Conservation (phyloP, 2,113 vertebrate species). For the Gasterosteus aculeatus region DNA sequence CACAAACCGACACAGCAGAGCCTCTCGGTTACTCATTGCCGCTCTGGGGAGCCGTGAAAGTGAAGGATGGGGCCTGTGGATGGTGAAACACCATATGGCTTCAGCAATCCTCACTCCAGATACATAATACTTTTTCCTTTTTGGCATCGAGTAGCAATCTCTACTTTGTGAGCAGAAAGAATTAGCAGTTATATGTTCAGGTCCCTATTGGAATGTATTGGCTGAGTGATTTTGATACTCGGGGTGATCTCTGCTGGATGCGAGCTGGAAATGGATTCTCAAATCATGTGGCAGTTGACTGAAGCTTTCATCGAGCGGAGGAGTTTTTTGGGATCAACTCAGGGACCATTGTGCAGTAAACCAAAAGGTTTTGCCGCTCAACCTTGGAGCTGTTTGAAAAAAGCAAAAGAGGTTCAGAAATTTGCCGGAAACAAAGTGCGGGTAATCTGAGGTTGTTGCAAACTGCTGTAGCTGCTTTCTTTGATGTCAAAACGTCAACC, state of each 20-base stretch:
- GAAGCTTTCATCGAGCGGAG: conserved; percentile 27
- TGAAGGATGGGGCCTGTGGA: conserved; percentile 45
- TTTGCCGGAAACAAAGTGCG: not conserved
- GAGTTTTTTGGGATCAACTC: conserved; percentile 36
- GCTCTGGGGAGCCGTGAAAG: conserved; percentile 34
- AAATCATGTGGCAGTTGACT: conserved; percentile 31
- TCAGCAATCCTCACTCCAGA: conserved; percentile 38
- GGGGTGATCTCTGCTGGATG: conserved; percentile 46
- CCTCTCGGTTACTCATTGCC: conserved; percentile 35
- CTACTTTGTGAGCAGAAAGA: conserved; percentile 53
- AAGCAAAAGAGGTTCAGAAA: conserved; percentile 12
- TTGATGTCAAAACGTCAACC: conserved; percentile 47
- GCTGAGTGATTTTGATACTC: conserved; percentile 40
- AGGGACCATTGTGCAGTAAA: not conserved
- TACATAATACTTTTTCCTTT: conserved; percentile 55
- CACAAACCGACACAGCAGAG: conserved; percentile 31
- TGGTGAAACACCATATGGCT: conserved; percentile 48
- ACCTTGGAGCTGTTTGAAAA: conserved; percentile 4
- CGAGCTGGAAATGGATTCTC: conserved; percentile 37
- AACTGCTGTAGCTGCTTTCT: conserved; percentile 29
- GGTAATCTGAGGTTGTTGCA: conserved; percentile 9
- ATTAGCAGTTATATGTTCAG: conserved; percentile 59
- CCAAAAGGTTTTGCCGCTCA: conserved; percentile 17
- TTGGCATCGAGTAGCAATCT: conserved; percentile 57
- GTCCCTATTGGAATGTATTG: conserved; percentile 47